A percentile compares a stretch with the other conserved stretches of the same genome.
Conservation (phyloP, 2,113 vertebrate species). For the Odocoileus hemionus region DNA sequence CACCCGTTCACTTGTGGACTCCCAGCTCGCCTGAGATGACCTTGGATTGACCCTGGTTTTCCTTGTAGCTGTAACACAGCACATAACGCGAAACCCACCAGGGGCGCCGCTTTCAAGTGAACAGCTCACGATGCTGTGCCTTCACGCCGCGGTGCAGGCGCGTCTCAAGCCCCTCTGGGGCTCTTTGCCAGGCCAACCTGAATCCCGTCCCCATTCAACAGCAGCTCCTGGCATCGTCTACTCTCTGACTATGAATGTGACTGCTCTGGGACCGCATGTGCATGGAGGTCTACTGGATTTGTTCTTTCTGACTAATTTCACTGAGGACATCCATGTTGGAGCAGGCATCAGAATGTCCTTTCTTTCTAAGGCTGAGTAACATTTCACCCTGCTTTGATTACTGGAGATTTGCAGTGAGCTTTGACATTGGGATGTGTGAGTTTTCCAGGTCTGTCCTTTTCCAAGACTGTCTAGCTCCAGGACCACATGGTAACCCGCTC, state of each 20-base stretch:
- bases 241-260: neutral
- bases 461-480: neutral
- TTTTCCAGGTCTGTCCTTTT: neutral
- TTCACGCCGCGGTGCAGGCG: fast-evolving
- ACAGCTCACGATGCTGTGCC: neutral
- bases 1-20: neutral
- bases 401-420: neutral
- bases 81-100: neutral
- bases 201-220: neutral
- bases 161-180: neutral
- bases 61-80: neutral
- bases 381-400: neutral
- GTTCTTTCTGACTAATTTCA: neutral
- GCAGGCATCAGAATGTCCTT: neutral
- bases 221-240: neutral
- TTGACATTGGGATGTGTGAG: neutral
- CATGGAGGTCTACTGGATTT: neutral
- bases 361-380: neutral
- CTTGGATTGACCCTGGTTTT: neutral
- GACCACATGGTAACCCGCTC: neutral
- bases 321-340: neutral
- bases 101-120: neutral
- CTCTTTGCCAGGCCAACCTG: no score
- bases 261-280: neutral
- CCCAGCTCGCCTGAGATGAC: neutral